These are phyloP conservation scores for Hirtodrosophila alboralis DNA, from an alignment of 2,888 invertebrate genomes.

Conservation along the genomic window DNA sequence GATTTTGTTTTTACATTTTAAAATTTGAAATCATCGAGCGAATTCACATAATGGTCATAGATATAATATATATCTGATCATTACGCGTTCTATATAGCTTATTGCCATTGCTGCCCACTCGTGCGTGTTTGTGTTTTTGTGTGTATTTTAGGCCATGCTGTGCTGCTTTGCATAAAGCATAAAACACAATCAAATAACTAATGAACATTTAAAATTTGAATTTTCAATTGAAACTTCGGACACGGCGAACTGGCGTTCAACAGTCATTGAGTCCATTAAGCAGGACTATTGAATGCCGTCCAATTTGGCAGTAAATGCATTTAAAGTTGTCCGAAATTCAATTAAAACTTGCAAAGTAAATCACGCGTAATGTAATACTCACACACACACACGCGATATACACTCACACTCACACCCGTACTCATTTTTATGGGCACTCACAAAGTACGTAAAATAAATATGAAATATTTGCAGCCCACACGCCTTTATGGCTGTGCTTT, in stretches of 20 bases:
- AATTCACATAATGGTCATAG: conserved; percentile 24
- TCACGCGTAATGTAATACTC: conserved; percentile 34
- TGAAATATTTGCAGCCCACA: conserved; percentile 54
- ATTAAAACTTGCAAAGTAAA: conserved; percentile 60
- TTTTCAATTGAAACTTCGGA: conserved; percentile 47
- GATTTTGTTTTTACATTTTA: conserved; percentile 42
- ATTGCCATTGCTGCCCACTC: conserved; percentile 41
- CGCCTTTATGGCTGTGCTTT: conserved; percentile 27
- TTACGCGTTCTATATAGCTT: conserved; percentile 35
- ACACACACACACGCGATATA: conserved; percentile 7
- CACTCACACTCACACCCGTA: conserved; percentile 1
- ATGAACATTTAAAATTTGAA: conserved; percentile 31
- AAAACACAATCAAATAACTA: conserved; percentile 13
- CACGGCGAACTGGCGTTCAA: conserved; percentile 15
- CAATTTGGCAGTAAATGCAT: conserved; percentile 29
- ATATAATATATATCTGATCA: conserved; percentile 20
- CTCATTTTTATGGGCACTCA: conserved; percentile 35
- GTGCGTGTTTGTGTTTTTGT: conserved; percentile 44
- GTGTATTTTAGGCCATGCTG: conserved; percentile 21
- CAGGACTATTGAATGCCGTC: conserved; percentile 42
- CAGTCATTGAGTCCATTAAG: conserved; percentile 28
- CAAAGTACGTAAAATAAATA: conserved; percentile 55
- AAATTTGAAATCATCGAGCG: conserved; percentile 28
- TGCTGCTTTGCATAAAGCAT: conserved; percentile 47
- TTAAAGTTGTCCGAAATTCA: conserved; percentile 44